Evolutionary conservation across 2,888 invertebrate genomes (phyloP).

Genomic region (Drosophila ustulata): DNA sequence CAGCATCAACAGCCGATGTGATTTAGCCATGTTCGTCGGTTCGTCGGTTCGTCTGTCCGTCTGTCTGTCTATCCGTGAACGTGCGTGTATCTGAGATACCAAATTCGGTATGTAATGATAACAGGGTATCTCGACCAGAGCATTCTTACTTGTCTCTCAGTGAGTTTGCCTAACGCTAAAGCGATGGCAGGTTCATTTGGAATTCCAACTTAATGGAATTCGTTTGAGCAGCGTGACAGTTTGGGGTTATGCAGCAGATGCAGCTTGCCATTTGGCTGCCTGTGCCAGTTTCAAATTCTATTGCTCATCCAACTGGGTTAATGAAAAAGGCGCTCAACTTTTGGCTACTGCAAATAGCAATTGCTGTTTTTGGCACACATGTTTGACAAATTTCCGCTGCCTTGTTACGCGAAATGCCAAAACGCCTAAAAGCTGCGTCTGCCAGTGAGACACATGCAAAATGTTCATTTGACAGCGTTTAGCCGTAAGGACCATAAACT

Average conservation of each 20-base stretch:
- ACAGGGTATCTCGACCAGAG: constrained; percentile 17
- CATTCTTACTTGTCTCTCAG: too few relatives aligned
- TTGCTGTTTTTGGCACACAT: constrained; percentile 20
- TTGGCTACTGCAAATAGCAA: constrained; percentile 18
- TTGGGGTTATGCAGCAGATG: constrained; percentile 27
- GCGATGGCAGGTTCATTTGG: constrained; percentile 18
- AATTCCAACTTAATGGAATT: constrained; percentile 52
- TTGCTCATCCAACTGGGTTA: constrained; percentile 32
- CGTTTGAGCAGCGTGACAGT: constrained; percentile 42
- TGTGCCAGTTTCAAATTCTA: constrained; percentile 18
- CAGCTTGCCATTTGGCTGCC: not conserved
- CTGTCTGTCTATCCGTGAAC: too few relatives aligned
- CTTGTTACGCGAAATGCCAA: not conserved
- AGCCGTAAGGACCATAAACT: constrained; percentile 26
- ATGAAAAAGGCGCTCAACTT: constrained; percentile 34
- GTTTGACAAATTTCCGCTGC: constrained; percentile 26
- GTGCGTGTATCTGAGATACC: too few relatives aligned
- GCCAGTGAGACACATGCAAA: constrained; percentile 34
- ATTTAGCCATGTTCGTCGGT: too few relatives aligned
- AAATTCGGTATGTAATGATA: too few relatives aligned
- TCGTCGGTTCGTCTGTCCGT: too few relatives aligned
- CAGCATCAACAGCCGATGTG: too few relatives aligned
- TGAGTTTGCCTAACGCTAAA: constrained; percentile 3
- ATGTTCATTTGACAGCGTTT: constrained; percentile 57
- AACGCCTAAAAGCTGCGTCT: constrained; percentile 10